Percentiles rank a stretch among this genome's conserved stretches.
Conservation (phyloP, 2,888 invertebrate genomes). For the Protonemura montana region DNA sequence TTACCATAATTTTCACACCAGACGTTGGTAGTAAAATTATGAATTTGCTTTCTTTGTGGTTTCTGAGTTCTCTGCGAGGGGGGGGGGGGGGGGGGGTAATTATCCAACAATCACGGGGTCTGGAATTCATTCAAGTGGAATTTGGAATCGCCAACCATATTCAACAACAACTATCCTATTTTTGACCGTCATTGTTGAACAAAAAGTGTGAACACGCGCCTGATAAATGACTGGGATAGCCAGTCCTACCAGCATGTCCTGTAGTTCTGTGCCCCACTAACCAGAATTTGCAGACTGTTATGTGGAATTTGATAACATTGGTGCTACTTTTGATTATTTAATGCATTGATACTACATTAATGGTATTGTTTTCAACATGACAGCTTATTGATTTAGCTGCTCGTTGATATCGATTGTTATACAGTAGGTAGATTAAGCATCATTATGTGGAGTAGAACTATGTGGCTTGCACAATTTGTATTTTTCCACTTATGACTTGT, state of each 20-base stretch:
- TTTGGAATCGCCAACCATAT: too few species aligned
- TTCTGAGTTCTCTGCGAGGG: too few species aligned
- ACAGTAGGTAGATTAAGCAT: neutral
- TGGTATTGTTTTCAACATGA: neutral
- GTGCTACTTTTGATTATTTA: neutral
- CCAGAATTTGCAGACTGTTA: neutral
- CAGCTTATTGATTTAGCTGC: neutral
- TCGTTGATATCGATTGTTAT: neutral
- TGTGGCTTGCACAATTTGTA: too few species aligned
- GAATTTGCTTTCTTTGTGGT: neutral
- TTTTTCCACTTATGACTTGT: too few species aligned
- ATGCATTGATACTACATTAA: neutral
- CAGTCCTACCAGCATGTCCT: neutral
- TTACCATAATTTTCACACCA: neutral
- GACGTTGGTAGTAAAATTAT: neutral
- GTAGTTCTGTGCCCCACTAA: neutral
- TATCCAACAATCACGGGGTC: neutral
- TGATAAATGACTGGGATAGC: too few species aligned
- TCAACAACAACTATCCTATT: too few species aligned
- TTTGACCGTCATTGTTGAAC: too few species aligned
- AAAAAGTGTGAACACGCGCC: too few species aligned
- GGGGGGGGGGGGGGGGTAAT: neutral
- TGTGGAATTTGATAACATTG: neutral
- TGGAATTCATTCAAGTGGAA: too few species aligned
- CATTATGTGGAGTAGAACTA: too few species aligned